Percentiles rank a stretch among this genome's conserved stretches.
These are phyloP conservation scores for Seriola dumerili DNA, from an alignment of 2,113 vertebrate genomes.

Conservation along the genomic window DNA sequence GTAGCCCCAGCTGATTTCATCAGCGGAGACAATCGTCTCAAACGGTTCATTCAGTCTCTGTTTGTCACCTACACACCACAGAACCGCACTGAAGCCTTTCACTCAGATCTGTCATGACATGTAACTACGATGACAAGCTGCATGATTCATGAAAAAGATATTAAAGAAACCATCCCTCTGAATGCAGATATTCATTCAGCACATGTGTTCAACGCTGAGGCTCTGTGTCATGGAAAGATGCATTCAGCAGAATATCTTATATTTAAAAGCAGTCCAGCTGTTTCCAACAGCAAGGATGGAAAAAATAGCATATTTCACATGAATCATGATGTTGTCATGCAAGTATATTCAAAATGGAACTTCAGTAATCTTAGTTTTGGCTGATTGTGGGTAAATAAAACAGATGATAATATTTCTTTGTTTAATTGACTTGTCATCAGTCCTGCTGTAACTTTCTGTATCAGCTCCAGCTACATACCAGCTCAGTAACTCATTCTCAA, in stretches of 20 bases:
- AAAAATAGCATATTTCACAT: neutral
- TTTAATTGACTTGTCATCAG: neutral
- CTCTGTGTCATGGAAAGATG: slow-evolving; percentile 27
- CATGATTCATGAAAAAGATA: slow-evolving; percentile 49
- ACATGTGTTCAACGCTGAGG: slow-evolving; percentile 18
- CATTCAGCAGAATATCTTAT: slow-evolving; percentile 2
- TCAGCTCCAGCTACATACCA: neutral
- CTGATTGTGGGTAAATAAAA: neutral
- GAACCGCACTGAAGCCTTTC: neutral
- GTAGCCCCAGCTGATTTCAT: neutral
- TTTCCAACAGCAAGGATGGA: neutral
- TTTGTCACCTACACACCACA: neutral
- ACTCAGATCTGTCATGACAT: slow-evolving; percentile 29
- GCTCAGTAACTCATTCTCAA: neutral
- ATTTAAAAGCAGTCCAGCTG: neutral
- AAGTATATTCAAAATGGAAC: neutral
- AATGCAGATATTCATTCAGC: slow-evolving; percentile 9
- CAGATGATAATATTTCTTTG: neutral
- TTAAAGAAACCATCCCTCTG: slow-evolving; percentile 8
- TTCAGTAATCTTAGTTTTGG: neutral
- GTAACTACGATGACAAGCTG: slow-evolving; percentile 8
- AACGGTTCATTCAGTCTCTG: neutral
- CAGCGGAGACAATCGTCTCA: neutral
- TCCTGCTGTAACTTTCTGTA: neutral
- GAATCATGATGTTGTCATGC: slow-evolving; percentile 17